Evolutionary conservation across 2,797 vertebrate genomes (phyloP), one percentile per base, ranked within the genome.

Genomic region (Oryzias sinensis): DNA sequence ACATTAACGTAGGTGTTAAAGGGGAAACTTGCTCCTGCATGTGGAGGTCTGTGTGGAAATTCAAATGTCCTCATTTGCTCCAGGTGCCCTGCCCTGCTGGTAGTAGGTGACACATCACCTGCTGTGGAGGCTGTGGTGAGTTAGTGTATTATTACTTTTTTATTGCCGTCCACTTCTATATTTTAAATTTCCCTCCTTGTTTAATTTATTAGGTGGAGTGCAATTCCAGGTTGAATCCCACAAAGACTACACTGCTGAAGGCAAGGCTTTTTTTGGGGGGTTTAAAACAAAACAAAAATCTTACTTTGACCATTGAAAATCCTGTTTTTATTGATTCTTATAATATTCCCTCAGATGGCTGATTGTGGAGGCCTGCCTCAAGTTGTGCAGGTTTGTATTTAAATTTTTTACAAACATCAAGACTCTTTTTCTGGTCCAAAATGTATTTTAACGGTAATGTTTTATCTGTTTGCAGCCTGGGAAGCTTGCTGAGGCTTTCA

Each of bases 291-390:
- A 11, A 13, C 2, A 27, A 25, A 29, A 6, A n/a, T 46, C 0
- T 5, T 44, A 45, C 47, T 56, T 4, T 60, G 0, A 22, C 37
- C 7, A 15, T 6, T 0, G 33, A 15, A 52, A 49, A 66, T 2
- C 3, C 49, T 43, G 18, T 15, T 24, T 42, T 73, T 11, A 42
- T 72, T 53, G 11, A 59, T 14, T 16, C 22, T 51, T 11, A 20
- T 59, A 0, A 6, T 51, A 6, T 47, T 52, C 14, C 72, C 47
- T 49, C 84, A 98, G 97, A 98, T 98, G 97, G 95, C 96, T 1
- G 96, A 98, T 79, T 98, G 97, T n/a, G 97, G 97, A 62, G 97
- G 96, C 18, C 84, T 98, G 70, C 96, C 96, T 53, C 96, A 98
- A 83, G 95, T 97, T 64, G 96, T 98, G 62, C 97, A 98, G 94